Base-by-base conservation (phyloP, 1,140 invertebrate species). In the Dufourea novaeangliae region DNA sequence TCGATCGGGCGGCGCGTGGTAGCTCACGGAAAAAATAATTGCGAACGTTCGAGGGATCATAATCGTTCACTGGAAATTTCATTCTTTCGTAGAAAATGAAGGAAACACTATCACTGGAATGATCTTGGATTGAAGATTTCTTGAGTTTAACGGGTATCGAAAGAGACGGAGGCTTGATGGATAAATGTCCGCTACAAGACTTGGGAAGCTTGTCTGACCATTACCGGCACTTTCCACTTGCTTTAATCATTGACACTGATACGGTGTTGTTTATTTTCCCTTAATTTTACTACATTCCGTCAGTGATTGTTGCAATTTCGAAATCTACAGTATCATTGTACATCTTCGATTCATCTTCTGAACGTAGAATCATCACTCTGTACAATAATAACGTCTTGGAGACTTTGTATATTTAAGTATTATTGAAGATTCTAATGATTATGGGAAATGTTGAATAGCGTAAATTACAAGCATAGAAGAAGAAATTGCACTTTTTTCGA, bases 141-240 rank as follows among this genome's bases (percentile, higher is more conserved):
- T n/a, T n/a, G n/a, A n/a, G n/a, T n/a, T n/a, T n/a, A n/a, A n/a
- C n/a, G n/a, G n/a, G n/a, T n/a, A n/a, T n/a, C n/a, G n/a, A n/a
- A n/a, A n/a, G n/a, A n/a, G n/a, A n/a, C n/a, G n/a, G n/a, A n/a
- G n/a, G n/a, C n/a, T n/a, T n/a, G n/a, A n/a, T n/a, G n/a, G n/a
- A n/a, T n/a, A n/a, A n/a, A n/a, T n/a, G n/a, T n/a, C n/a, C n/a
- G n/a, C n/a, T n/a, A n/a, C n/a, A n/a, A n/a, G 2, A 17, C 4
- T n/a, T 1, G 46, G 8, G 46, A 0, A 17, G n/a, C 46, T 46
- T 20, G 46, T 50, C 46, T 50, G 46, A 8, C 46, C 46, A 50
- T 50, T 50, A 50, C 46, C 20, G n/a, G 46, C 46, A 50, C 20
- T n/a, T 50, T 50, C 46, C n/a, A 50, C 46, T 50, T 50, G 46